Evolutionary conservation across 2,888 invertebrate genomes (phyloP), one percentile per base, ranked within the genome.

Genomic region (Chirona hameri): DNA sequence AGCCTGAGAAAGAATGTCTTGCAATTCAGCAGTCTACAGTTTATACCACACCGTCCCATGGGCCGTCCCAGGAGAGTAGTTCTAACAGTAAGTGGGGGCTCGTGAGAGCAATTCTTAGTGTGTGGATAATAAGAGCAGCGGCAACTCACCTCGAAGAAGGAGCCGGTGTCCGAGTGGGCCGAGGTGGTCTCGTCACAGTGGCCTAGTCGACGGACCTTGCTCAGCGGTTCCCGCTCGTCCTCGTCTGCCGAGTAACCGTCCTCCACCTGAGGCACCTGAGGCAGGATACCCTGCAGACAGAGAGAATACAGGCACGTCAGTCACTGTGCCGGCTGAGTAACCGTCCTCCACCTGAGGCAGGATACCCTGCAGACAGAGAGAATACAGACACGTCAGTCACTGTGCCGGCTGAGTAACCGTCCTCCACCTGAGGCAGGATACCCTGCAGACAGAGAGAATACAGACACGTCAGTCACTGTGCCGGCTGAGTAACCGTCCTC

Each of bases 231-330:
- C 5, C 76, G 39, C 46, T 76, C 76, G 76, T 76, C 76, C n/a
- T 76, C 76, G 76, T 76, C 76, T 10, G 76, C 76, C 24, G 76
- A 76, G 46, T 76, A 76, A 46, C 76, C 76, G 76, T 76, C 76
- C 76, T 76, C 76, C 39, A 39, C 39, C 7, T 39, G 39, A 39
- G 76, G 76, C 21, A 76, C 76, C 18, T 29, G 39, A 39, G 76
- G 76, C 76, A 76, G 76, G 12, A 5, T 39, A 46, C 76, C 76
- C 76, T 76, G 76, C 4, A 12, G 27, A 12, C 5, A n/a, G 5
- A 52, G 52, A 15, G 29, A n/a, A 27, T 7, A 10, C 48, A 48
- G n/a, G n/a, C n/a, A n/a, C n/a, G n/a, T n/a, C n/a, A n/a, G n/a
- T n/a, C n/a, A n/a, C 76, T 18, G 31, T 39, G 76, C 39, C 76